phyloP scores from a whole-genome alignment of 2,797 vertebrate genomes.

The Leuciscus waleckii region DNA sequence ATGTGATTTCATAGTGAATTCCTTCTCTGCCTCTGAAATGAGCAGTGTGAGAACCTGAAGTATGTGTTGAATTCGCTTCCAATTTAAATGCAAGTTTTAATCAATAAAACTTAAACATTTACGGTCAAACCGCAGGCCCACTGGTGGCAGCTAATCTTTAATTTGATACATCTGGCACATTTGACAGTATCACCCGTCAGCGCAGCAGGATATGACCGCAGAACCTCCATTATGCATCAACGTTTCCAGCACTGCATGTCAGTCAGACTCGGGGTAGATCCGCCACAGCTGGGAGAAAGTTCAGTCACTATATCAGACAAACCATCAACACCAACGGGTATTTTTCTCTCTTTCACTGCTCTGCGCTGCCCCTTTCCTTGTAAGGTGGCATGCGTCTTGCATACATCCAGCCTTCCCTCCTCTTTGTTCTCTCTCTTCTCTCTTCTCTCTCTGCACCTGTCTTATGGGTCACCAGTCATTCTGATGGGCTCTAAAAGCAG shows the following conservation, averaged over 20 bases:
- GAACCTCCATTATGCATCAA: conserved; percentile 15
- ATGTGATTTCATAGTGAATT: background rate
- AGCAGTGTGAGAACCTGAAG: conserved; percentile 8
- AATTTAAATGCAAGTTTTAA: conserved; percentile 26
- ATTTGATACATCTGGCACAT: conserved; percentile 31
- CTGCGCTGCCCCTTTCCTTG: background rate
- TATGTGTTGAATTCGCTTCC: background rate
- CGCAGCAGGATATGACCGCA: background rate
- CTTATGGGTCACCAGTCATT: conserved; percentile 47
- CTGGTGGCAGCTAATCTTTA: conserved; percentile 14
- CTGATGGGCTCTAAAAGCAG: conserved; percentile 54
- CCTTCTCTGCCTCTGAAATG: background rate
- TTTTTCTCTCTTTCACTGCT: background rate
- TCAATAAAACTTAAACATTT: conserved; percentile 25
- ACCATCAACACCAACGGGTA: conserved; percentile 9
- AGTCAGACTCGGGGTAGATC: conserved; percentile 11
- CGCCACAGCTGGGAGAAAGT: conserved; percentile 13
- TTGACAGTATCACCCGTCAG: conserved; percentile 7
- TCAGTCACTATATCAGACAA: conserved; percentile 34
- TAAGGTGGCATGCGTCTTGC: background rate
- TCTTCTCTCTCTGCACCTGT: conserved; percentile 20
- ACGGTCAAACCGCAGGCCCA: conserved; percentile 11
- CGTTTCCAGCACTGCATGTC: background rate
- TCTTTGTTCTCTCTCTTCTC: background rate
- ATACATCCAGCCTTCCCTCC: background rate